phyloP scores from a whole-genome alignment of 2,797 vertebrate genomes.

The Gambusia yucatana region DNA sequence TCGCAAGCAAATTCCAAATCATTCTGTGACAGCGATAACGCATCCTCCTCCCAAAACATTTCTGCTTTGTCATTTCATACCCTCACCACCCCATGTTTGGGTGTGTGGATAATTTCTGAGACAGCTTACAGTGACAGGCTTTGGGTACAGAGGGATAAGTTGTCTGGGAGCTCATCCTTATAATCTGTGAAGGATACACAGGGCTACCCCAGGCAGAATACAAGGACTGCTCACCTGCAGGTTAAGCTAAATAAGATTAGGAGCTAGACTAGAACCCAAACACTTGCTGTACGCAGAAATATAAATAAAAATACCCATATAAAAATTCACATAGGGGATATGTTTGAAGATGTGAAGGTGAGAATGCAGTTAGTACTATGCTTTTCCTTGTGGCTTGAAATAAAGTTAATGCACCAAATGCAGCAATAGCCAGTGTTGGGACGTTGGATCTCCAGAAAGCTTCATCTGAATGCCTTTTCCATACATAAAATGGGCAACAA shows the following conservation, averaged over 20 bases:
- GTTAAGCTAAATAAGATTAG: slow-evolving; percentile 80
- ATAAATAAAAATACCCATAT: slow-evolving; percentile 34
- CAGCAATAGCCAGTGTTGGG: not conserved
- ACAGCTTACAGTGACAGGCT: slow-evolving; percentile 74
- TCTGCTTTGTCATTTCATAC: slow-evolving; percentile 75
- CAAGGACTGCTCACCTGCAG: slow-evolving; percentile 76
- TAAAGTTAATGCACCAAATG: slow-evolving; percentile 48
- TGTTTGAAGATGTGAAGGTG: slow-evolving; percentile 46
- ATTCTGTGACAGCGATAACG: slow-evolving; percentile 62
- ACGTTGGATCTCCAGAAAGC: slow-evolving; percentile 33
- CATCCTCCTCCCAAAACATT: slow-evolving; percentile 69
- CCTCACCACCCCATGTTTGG: slow-evolving; percentile 67
- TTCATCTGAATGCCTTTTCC: slow-evolving; percentile 63
- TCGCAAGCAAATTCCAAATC: slow-evolving; percentile 61
- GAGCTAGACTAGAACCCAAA: slow-evolving; percentile 66
- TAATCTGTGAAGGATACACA: slow-evolving; percentile 79
- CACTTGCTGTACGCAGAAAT: slow-evolving; percentile 52
- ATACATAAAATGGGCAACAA: slow-evolving; percentile 52
- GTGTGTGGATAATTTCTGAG: slow-evolving; percentile 75
- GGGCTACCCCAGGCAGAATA: slow-evolving; percentile 71
- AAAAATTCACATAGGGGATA: slow-evolving; percentile 51
- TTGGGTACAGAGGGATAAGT: slow-evolving; percentile 73
- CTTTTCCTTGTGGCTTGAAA: slow-evolving; percentile 49
- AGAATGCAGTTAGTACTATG: slow-evolving; percentile 40
- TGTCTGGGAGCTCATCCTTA: slow-evolving; percentile 76